A percentile compares a stretch with the other conserved stretches of the same genome.
Evolutionary conservation across 1,140 invertebrate species (phyloP).

Genomic region (Drosophila nigrodunni): DNA sequence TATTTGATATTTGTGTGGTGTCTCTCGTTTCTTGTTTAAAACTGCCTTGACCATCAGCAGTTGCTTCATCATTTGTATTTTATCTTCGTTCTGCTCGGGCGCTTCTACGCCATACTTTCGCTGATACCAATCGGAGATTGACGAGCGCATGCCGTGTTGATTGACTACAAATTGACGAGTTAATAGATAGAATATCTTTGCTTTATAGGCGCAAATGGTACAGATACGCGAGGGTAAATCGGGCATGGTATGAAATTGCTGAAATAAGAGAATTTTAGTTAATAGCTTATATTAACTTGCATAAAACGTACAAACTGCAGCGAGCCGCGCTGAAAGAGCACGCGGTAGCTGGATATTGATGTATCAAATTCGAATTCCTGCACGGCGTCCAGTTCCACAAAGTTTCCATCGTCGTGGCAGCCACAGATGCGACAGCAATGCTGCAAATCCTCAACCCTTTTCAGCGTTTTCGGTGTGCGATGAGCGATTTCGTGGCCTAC

Average conservation of each 20-base stretch:
- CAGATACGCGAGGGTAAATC: constrained; percentile 39
- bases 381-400: constrained; percentile 19
- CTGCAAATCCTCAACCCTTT: constrained; percentile 7
- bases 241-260: constrained; percentile 48
- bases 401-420: constrained; percentile 26
- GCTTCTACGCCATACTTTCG: constrained; percentile 23
- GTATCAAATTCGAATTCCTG: constrained; percentile 44
- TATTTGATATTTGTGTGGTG: not conserved
- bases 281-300: too few species aligned
- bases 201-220: constrained; percentile 23
- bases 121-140: constrained; percentile 16
- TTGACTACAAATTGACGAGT: constrained; percentile 36
- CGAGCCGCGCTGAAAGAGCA: constrained; percentile 38
- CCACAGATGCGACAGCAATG: constrained; percentile 28
- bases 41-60: not conserved
- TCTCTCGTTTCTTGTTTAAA: not conserved
- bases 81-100: constrained; percentile 34
- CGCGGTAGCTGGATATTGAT: constrained; percentile 30
- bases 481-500: constrained; percentile 1
- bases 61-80: constrained; percentile 2
- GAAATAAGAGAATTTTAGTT: not conserved
- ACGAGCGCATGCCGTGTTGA: constrained; percentile 22
- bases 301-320: constrained; percentile 39
- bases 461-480: not conserved
- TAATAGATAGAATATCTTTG: constrained; percentile 33